Conservation (phyloP, 1,140 invertebrate genomes). For the Planococcus citri region DNA sequence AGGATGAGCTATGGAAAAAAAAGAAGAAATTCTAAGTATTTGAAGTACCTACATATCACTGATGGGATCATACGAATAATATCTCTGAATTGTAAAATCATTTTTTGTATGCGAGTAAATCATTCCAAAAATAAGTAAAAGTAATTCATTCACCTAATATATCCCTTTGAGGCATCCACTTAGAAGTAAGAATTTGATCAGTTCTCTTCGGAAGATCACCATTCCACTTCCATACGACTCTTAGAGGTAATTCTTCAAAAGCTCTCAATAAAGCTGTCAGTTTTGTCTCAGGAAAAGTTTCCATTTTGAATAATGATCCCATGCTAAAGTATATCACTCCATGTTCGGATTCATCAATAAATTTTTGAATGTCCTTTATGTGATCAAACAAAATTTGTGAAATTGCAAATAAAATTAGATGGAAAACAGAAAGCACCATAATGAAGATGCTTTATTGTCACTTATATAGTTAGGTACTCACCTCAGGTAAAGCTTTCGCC, state of each 20-base stretch:
- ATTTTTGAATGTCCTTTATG: constrained; percentile 28
- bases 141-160: constrained; percentile 16
- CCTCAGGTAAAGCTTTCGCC: constrained; percentile 28
- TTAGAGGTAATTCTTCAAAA: constrained; percentile 39
- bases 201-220: constrained; percentile 24
- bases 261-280: constrained; percentile 43
- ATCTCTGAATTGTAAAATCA: too few relatives aligned
- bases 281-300: constrained; percentile 39
- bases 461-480: too few relatives aligned
- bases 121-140: not conserved
- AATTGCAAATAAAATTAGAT: not conserved
- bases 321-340: constrained; percentile 56
- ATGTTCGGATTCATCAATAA: constrained; percentile 31
- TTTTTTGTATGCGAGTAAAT: too few relatives aligned
- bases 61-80: too few relatives aligned
- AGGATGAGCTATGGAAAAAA: constrained; percentile 40
- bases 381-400: not conserved
- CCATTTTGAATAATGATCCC: constrained; percentile 38
- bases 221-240: constrained; percentile 40
- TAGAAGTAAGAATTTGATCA: constrained; percentile 17
- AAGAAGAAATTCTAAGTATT: not conserved
- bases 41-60: too few relatives aligned
- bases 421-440: too few relatives aligned
- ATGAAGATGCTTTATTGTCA: too few relatives aligned
- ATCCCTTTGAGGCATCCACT: constrained; percentile 23